A percentile compares a stretch with the other conserved stretches of the same genome.
phyloP scores from a whole-genome alignment of 2,797 vertebrate genomes.

The Salmo trutta region DNA sequence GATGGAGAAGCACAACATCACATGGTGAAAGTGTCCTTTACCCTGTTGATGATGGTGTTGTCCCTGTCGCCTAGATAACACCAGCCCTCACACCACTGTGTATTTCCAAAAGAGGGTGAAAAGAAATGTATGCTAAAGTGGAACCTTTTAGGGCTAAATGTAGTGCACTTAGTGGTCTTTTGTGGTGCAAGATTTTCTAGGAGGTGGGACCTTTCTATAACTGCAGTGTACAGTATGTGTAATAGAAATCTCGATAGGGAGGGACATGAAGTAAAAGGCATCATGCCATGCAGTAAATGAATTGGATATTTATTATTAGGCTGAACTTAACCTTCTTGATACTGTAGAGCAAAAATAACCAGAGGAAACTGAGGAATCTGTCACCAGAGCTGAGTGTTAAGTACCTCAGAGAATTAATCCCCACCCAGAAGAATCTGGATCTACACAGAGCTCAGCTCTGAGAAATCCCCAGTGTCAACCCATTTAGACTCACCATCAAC shows the following conservation, averaged over 20 bases:
- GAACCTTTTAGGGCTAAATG: constrained; percentile 49
- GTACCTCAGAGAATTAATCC: constrained; percentile 34
- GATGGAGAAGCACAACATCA: constrained; percentile 39
- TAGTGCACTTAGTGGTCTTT: constrained; percentile 10
- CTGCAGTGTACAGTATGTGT: neutral
- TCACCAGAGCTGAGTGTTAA: constrained; percentile 29
- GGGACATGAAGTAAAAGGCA: constrained; percentile 8
- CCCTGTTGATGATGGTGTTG: constrained; percentile 5
- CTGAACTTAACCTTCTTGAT: constrained; percentile 39
- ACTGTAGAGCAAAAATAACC: constrained; percentile 20
- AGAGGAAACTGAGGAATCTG: constrained; percentile 52
- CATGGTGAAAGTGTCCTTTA: constrained; percentile 23
- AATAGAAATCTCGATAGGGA: neutral
- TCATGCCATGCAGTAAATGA: constrained; percentile 14
- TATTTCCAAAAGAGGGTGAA: constrained; percentile 24
- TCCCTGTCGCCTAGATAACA: constrained; percentile 23
- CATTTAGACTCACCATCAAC: constrained; percentile 37
- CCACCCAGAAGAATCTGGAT: constrained; percentile 17
- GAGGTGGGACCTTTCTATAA: neutral
- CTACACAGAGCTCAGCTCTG: constrained; percentile 18
- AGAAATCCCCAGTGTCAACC: constrained; percentile 45
- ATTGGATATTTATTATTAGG: constrained; percentile 33
- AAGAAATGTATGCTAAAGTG: constrained; percentile 3
- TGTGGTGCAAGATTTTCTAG: neutral
- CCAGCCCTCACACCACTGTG: constrained; percentile 37